A percentile compares a stretch with the other conserved stretches of the same genome.
phyloP scores from a whole-genome alignment of 2,888 invertebrate genomes.

The Drosophila ezoana region DNA sequence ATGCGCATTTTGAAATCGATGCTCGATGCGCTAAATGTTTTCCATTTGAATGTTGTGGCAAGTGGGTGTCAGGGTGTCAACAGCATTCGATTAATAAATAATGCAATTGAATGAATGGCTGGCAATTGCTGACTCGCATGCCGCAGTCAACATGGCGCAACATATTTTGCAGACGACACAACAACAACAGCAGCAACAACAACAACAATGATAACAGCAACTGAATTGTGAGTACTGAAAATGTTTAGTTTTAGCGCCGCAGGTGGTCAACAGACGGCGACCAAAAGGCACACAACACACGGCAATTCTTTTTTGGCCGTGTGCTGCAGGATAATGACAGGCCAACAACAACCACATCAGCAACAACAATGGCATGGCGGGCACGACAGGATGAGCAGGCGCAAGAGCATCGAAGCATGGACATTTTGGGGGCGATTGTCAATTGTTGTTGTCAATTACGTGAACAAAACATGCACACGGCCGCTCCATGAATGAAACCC shows the following conservation, averaged over 20 bases:
- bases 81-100: constrained; percentile 72
- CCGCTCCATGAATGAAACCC: constrained; percentile 32
- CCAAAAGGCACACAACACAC: constrained; percentile 42
- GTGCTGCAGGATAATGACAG: constrained; percentile 72
- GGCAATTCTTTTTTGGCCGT: constrained; percentile 38
- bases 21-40: constrained; percentile 13
- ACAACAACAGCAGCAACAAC: constrained; percentile 10
- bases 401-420: constrained; percentile 28
- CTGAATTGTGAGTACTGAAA: constrained; percentile 38
- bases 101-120: constrained; percentile 59
- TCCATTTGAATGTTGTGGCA: constrained; percentile 19
- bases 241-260: constrained; percentile 71
- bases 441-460: constrained; percentile 78
- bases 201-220: constrained; percentile 13
- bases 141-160: constrained; percentile 46
- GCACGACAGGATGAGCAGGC: constrained; percentile 15
- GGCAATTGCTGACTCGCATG: constrained; percentile 48
- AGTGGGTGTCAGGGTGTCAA: constrained; percentile 55
- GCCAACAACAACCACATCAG: constrained; percentile 33
- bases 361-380: not conserved
- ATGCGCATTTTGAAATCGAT: constrained; percentile 11
- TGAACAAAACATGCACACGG: constrained; percentile 74
- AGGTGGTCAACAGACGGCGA: constrained; percentile 66
- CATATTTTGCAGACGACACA: constrained; percentile 52
- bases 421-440: constrained; percentile 67